phyloP scores from a whole-genome alignment of 2,797 vertebrate genomes.

The Manis javanica region DNA sequence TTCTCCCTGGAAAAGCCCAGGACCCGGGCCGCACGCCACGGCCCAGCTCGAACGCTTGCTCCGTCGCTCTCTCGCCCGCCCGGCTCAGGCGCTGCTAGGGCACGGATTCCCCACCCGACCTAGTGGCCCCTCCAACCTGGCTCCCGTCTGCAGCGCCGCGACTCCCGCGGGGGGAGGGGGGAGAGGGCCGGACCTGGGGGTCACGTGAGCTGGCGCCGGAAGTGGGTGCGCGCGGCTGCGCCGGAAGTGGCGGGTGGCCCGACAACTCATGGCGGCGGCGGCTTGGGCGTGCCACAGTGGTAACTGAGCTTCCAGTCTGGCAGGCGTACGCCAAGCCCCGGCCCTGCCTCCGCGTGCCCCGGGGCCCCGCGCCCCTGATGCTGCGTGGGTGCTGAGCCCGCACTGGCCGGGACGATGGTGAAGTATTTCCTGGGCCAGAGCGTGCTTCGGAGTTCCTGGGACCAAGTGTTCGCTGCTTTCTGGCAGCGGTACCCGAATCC shows the following conservation, averaged over 20 bases:
- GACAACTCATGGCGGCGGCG: conserved; percentile 83
- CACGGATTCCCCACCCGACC: neutral
- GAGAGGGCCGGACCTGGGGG: neutral
- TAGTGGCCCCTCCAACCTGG: rapidly evolving
- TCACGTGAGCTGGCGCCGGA: conserved; percentile 58
- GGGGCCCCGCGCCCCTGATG: conserved; percentile 65
- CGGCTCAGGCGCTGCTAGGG: neutral
- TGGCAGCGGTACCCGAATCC: conserved; percentile 98
- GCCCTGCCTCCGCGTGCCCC: conserved; percentile 38
- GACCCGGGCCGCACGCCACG: neutral
- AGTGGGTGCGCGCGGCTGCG: neutral
- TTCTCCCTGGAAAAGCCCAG: neutral
- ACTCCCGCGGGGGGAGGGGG: neutral
- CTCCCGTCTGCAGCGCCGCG: neutral
- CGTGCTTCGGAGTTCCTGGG: conserved; percentile 95
- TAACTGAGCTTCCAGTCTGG: conserved; percentile 62
- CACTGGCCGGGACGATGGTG: conserved; percentile 91
- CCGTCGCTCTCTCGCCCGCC: neutral
- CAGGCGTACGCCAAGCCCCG: conserved; percentile 40
- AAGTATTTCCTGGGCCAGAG: conserved; percentile 94
- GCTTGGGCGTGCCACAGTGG: conserved; percentile 46
- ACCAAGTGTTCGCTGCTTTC: conserved; percentile 97
- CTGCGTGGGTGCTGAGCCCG: conserved; percentile 61
- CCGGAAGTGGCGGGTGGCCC: conserved; percentile 75
- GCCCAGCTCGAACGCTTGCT: neutral